Evolutionary conservation across 2,797 vertebrate species (phyloP).

Genomic region (Gila robusta): DNA sequence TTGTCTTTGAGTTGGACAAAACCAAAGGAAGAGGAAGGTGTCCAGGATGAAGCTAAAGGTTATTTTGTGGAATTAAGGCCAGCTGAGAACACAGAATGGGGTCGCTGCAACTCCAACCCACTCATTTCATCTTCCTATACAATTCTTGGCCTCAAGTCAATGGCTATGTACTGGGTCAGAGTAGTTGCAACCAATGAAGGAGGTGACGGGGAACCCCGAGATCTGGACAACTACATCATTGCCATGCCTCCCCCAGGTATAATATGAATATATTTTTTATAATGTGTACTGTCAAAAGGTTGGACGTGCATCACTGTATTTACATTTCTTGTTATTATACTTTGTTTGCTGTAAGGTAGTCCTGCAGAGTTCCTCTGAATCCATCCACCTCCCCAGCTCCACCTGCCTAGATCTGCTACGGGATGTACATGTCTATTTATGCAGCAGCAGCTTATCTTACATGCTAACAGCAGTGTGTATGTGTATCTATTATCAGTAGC

Average conservation of each 20-base stretch:
- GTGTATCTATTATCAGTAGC: not conserved
- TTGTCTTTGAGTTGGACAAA: slow-evolving; percentile 85
- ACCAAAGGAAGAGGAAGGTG: slow-evolving; percentile 77
- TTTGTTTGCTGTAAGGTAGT: not conserved
- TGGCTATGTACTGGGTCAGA: slow-evolving; percentile 82
- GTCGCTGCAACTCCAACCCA: slow-evolving; percentile 77
- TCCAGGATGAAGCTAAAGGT: slow-evolving; percentile 80
- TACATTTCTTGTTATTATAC: not conserved
- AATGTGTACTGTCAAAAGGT: not conserved
- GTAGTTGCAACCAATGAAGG: slow-evolving; percentile 82
- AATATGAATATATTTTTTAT: slow-evolving; percentile 52
- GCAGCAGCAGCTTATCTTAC: too few relatives aligned
- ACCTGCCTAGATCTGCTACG: not conserved
- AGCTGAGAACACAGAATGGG: slow-evolving; percentile 81
- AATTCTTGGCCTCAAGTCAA: slow-evolving; percentile 82
- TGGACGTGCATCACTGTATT: not conserved
- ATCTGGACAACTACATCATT: slow-evolving; percentile 77
- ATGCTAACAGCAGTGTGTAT: not conserved
- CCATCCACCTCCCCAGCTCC: not conserved
- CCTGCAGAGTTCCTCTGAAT: not conserved
- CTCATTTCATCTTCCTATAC: slow-evolving; percentile 78
- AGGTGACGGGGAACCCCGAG: slow-evolving; percentile 77
- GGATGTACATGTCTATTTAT: not conserved
- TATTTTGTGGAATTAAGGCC: slow-evolving; percentile 86
- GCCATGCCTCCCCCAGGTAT: slow-evolving; percentile 79